Conservation (phyloP, 2,888 invertebrate species). For the Morpho deidamia region DNA sequence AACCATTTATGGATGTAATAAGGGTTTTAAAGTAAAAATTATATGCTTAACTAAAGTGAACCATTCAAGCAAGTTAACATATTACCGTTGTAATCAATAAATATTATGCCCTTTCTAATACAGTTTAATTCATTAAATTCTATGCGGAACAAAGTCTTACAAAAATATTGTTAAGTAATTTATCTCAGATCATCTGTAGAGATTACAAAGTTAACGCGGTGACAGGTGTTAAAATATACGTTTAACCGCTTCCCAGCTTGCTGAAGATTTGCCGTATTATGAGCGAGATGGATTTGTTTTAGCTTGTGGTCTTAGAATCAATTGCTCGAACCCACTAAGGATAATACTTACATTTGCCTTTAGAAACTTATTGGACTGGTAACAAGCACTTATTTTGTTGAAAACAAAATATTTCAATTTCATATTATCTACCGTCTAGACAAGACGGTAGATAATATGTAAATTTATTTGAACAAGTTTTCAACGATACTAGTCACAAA, state of each 20-base stretch:
- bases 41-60: constrained; percentile 36
- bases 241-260: constrained; percentile 42
- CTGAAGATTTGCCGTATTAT: constrained; percentile 48
- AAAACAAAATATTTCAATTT: constrained; percentile 5
- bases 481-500: neutral
- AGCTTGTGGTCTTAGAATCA: constrained; percentile 50
- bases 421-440: no score
- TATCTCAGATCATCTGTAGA: constrained; percentile 60
- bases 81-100: constrained; percentile 47
- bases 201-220: constrained; percentile 47
- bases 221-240: constrained; percentile 70
- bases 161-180: constrained; percentile 73
- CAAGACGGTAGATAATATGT: neutral
- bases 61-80: constrained; percentile 43
- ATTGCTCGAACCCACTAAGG: constrained; percentile 36
- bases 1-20: no score
- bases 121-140: constrained; percentile 60
- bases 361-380: constrained; percentile 26
- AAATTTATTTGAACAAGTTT: neutral
- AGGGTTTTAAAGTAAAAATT: neutral
- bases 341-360: constrained; percentile 27
- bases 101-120: constrained; percentile 59
- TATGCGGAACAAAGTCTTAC: constrained; percentile 56
- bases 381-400: constrained; percentile 12
- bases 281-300: constrained; percentile 43